A percentile compares a stretch with the other conserved stretches of the same genome.
Evolutionary conservation across 2,113 vertebrate species (phyloP).

Genomic region (Micromys minutus): DNA sequence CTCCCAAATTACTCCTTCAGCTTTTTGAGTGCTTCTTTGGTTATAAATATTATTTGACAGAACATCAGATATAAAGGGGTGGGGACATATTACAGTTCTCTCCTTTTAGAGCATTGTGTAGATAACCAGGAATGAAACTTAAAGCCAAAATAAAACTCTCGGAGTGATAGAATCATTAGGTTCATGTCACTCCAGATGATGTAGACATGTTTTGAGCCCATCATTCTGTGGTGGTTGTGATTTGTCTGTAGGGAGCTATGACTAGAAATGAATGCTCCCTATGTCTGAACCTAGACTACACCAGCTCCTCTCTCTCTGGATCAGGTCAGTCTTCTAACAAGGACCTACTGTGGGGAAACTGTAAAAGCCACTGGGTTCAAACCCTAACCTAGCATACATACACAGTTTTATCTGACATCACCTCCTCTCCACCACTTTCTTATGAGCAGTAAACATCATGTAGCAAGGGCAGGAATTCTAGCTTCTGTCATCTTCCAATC

Average conservation of each 20-base stretch:
- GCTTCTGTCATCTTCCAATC: background rate
- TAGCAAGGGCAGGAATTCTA: background rate
- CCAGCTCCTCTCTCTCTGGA: background rate
- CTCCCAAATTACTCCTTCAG: background rate
- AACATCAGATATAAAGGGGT: background rate
- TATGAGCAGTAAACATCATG: background rate
- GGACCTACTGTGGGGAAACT: background rate
- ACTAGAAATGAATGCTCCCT: background rate
- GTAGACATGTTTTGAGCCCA: background rate
- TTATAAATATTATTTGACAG: constrained; percentile 66
- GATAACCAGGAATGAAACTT: background rate
- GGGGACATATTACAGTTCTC: constrained; percentile 41
- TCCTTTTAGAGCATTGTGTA: constrained; percentile 25
- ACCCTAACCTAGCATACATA: background rate
- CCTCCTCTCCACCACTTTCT: background rate
- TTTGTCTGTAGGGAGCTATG: background rate
- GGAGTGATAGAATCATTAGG: constrained; percentile 4
- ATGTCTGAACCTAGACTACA: background rate
- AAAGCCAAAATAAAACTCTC: constrained; percentile 39
- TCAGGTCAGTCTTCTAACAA: background rate
- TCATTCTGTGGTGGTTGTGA: background rate
- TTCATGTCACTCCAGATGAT: background rate
- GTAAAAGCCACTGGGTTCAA: constrained; percentile 10
- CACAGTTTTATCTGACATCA: background rate
- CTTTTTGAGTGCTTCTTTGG: background rate